A percentile compares a stretch with the other conserved stretches of the same genome.
Evolutionary conservation across 1,140 invertebrate species (phyloP).

Genomic region (Nebria ingens): DNA sequence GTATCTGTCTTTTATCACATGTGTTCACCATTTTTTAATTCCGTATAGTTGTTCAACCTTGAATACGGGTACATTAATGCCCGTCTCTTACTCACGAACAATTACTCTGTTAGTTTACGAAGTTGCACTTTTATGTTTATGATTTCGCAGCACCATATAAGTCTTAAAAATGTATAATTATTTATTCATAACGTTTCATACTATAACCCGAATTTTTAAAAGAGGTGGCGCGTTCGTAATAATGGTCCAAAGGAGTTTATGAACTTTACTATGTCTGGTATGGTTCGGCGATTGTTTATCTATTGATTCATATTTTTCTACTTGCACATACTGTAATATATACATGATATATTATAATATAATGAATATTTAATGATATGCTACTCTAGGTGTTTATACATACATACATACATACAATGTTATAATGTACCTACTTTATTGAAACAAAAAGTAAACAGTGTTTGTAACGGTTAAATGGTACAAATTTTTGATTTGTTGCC

Average conservation of each 20-base stretch:
- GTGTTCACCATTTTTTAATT: background rate
- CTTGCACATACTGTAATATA: conserved; percentile 32
- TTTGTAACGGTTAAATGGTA: conserved; percentile 17
- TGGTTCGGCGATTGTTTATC: conserved; percentile 13
- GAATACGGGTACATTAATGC: no score
- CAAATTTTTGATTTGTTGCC: no score
- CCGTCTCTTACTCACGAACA: no score
- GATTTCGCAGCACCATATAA: background rate
- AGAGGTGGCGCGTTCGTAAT: background rate
- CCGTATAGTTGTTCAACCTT: background rate
- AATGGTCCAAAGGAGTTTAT: conserved; percentile 5
- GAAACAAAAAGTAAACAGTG: background rate
- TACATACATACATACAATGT: no score
- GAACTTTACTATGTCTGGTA: conserved; percentile 1
- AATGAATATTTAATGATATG: background rate
- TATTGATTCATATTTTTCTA: conserved; percentile 33
- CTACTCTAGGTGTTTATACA: conserved; percentile 9
- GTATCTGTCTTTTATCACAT: background rate
- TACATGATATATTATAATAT: conserved; percentile 15
- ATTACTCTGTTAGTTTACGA: no score
- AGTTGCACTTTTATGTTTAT: background rate
- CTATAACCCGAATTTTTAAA: background rate
- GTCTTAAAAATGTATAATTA: no score
- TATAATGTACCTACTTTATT: conserved; percentile 1
- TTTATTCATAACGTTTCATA: background rate